Evolutionary conservation across 2,113 vertebrate species (phyloP).

Genomic region (Polypterus bichir): DNA sequence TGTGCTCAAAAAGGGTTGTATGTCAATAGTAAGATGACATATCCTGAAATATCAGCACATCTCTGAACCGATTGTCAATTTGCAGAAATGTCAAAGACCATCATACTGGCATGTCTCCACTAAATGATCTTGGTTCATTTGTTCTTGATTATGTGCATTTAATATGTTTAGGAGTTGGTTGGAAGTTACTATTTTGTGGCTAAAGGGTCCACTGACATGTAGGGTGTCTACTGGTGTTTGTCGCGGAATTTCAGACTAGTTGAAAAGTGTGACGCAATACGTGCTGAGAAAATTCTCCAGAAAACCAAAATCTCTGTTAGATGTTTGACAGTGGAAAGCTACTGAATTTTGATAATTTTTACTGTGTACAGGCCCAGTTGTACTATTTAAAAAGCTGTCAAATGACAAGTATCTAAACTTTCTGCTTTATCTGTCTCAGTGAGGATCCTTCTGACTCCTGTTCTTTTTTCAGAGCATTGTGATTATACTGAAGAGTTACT

Average conservation of each 20-base stretch:
- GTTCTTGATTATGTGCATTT: not conserved
- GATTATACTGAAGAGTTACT: constrained; percentile 1
- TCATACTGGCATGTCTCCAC: constrained; percentile 1
- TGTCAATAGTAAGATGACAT: constrained; percentile 8
- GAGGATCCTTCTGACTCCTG: constrained; percentile 12
- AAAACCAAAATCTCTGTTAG: constrained; percentile 4
- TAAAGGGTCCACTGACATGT: constrained; percentile 3
- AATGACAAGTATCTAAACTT: constrained; percentile 15
- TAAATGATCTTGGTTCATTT: not conserved
- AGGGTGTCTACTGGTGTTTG: not conserved
- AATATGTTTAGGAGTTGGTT: not conserved
- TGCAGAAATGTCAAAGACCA: constrained; percentile 11
- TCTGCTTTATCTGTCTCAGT: constrained; percentile 12
- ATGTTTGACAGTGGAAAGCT: constrained; percentile 5
- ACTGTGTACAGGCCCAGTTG: constrained; percentile 10
- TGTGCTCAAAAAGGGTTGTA: constrained; percentile 8
- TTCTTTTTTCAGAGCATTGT: not conserved
- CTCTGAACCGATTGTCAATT: constrained; percentile 10
- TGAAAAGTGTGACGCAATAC: not conserved
- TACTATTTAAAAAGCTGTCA: constrained; percentile 11
- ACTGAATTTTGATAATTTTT: constrained; percentile 9
- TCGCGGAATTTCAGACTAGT: not conserved
- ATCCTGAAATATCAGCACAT: constrained; percentile 3
- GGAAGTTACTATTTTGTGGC: constrained; percentile 5
- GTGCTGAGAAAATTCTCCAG: not conserved